Base-by-base conservation (phyloP, 2,113 vertebrate species). In the Corythornis vintsioides region DNA sequence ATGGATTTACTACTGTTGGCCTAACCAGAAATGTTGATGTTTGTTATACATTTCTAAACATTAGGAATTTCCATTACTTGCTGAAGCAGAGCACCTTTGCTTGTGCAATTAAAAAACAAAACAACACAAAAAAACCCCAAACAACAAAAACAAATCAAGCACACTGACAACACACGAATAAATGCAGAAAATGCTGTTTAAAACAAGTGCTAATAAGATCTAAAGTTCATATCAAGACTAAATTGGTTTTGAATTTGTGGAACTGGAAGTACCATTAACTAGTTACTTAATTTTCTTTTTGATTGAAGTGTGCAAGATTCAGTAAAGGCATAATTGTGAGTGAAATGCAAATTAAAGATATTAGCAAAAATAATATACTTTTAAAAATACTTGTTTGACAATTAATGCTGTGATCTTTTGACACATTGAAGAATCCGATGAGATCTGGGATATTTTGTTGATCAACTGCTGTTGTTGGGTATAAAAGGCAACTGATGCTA, bases 271-370 rank as follows among this genome's bases (percentile, higher is more conserved):
- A 59, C 65, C 53, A 85, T 92, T 96, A 93, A 65, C 92, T 91
- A 75, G 65, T 91, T 95, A 92, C 86, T 94, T 96, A 82, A 90
- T 95, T 96, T 96, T 53, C 66, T 94, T 92, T 96, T 91, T 95
- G 94, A 91, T 22, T 92, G 83, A 95, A 92, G 78, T 63, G 63
- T 80, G 73, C 35, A 64, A 84, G 83, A 81, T 33, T 93, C 59
- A 53, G 61, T 89, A 89, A 90, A 88, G 73, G 74, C 47, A 38
- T 88, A 94, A 91, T 89, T 86, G 78, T 81, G 90, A 94, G 40
- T 75, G 55, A 93, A 94, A 93, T 84, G 81, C 71, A 92, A 89
- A 92, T 93, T 40, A 84, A 40, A 74, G 67, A 38, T 74, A 26
- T 29, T 83, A 60, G 16, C 48, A 93, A 73, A 88, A 89, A 89